Evolutionary conservation across 2,888 invertebrate species (phyloP).

Genomic region (Aleiodes leptofemur): DNA sequence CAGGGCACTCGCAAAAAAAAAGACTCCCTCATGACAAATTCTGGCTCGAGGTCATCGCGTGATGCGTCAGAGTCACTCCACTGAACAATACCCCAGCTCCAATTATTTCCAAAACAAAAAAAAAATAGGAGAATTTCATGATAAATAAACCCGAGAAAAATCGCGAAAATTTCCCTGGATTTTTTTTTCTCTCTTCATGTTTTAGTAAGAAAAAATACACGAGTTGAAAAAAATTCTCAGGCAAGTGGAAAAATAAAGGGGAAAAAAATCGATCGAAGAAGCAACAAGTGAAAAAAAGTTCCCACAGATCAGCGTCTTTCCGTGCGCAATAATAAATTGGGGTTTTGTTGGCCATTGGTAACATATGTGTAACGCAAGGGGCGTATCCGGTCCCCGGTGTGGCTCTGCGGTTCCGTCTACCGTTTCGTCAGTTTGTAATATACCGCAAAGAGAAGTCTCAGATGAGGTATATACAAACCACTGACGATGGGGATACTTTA

Average conservation of each 20-base stretch:
- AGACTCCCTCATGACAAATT: conserved; percentile 14
- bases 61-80: conserved; percentile 27
- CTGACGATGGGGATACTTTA: conserved; percentile 31
- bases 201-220: neutral
- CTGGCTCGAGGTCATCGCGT: conserved; percentile 55
- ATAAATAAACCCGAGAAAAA: neutral
- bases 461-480: conserved; percentile 31
- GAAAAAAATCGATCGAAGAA: conserved; percentile 38
- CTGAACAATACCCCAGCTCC: conserved; percentile 2
- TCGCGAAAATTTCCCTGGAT: neutral
- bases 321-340: conserved; percentile 62
- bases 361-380: conserved; percentile 75
- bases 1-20: conserved; percentile 18
- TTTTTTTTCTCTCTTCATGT: too few relatives aligned
- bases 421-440: conserved; percentile 63
- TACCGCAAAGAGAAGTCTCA: conserved; percentile 42
- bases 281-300: conserved; percentile 47
- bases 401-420: conserved; percentile 63
- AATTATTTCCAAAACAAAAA: conserved; percentile 1
- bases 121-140: conserved; percentile 2
- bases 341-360: conserved; percentile 57
- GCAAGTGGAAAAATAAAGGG: neutral
- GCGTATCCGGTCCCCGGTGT: conserved; percentile 70
- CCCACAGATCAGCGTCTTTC: conserved; percentile 61
- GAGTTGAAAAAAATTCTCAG: conserved; percentile 12